Percentiles rank a stretch among this genome's conserved stretches.
Conservation (phyloP, 2,797 vertebrate genomes). For the Phrynocephalus vlangalii region DNA sequence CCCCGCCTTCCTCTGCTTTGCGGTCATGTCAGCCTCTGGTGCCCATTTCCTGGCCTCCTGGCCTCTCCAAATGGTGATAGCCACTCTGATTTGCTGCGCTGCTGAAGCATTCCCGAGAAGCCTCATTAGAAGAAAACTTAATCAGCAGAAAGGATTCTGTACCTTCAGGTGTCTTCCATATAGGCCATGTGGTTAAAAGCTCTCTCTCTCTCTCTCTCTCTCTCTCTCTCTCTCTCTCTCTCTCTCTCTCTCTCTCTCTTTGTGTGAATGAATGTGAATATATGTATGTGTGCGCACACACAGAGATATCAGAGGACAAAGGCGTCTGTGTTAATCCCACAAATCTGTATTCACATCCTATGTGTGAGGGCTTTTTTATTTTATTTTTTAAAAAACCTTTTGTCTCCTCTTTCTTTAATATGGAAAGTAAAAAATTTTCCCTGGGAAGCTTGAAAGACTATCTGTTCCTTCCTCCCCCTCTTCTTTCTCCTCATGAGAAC, state of each 20-base stretch:
- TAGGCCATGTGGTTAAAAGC: not conserved
- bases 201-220: not conserved
- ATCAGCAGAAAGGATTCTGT: slow-evolving; percentile 3
- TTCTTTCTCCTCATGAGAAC: slow-evolving; percentile 53
- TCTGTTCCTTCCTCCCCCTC: slow-evolving; percentile 54
- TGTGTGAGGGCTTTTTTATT: slow-evolving; percentile 41
- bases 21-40: slow-evolving; percentile 37
- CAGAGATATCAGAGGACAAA: slow-evolving; percentile 24
- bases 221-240: not conserved
- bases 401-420: slow-evolving; percentile 69
- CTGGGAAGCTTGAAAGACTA: slow-evolving; percentile 66
- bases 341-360: slow-evolving; percentile 59
- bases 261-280: slow-evolving; percentile 49
- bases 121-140: not conserved
- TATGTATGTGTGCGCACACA: slow-evolving; percentile 4
- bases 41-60: accelerated
- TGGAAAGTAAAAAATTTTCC: slow-evolving; percentile 68
- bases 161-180: slow-evolving; percentile 44
- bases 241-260: not conserved
- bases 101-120: slow-evolving; percentile 14
- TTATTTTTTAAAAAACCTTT: slow-evolving; percentile 50
- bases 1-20: not conserved
- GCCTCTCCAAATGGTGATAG: slow-evolving; percentile 37
- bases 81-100: slow-evolving; percentile 23
- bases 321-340: slow-evolving; percentile 56